A percentile compares a stretch with the other conserved stretches of the same genome.
Conservation (phyloP, 35 echinoderm and acorn worm genomes). For the Stichopus chloronotus region DNA sequence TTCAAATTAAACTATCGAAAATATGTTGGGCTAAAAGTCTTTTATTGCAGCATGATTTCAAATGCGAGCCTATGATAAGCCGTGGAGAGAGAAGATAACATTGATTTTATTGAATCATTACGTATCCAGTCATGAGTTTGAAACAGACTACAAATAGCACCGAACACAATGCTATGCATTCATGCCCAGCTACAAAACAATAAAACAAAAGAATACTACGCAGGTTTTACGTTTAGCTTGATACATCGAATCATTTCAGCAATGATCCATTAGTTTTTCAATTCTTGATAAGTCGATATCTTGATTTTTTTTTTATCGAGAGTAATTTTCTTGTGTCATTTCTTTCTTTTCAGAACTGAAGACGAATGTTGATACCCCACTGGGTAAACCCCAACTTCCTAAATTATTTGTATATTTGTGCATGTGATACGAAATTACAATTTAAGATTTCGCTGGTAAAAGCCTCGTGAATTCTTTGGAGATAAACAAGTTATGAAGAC, state of each 20-base stretch:
- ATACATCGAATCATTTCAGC: too few relatives aligned
- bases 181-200: too few relatives aligned
- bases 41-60: neutral
- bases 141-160: neutral
- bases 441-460: neutral
- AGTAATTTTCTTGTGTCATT: neutral
- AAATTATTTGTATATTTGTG: neutral
- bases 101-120: neutral
- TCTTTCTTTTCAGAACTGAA: conserved; percentile 77
- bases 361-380: conserved; percentile 75
- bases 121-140: neutral
- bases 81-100: neutral
- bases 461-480: neutral
- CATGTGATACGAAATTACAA: neutral
- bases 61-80: neutral
- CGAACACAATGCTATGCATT: too few relatives aligned
- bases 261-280: neutral
- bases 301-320: neutral
- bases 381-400: conserved; percentile 65
- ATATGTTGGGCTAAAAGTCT: neutral
- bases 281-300: neutral
- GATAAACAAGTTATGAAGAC: neutral
- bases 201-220: too few relatives aligned
- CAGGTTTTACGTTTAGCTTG: too few relatives aligned
- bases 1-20: neutral